A percentile compares a stretch with the other conserved stretches of the same genome.
Conservation (phyloP, 2,888 invertebrate species). For the Thecophora atra region DNA sequence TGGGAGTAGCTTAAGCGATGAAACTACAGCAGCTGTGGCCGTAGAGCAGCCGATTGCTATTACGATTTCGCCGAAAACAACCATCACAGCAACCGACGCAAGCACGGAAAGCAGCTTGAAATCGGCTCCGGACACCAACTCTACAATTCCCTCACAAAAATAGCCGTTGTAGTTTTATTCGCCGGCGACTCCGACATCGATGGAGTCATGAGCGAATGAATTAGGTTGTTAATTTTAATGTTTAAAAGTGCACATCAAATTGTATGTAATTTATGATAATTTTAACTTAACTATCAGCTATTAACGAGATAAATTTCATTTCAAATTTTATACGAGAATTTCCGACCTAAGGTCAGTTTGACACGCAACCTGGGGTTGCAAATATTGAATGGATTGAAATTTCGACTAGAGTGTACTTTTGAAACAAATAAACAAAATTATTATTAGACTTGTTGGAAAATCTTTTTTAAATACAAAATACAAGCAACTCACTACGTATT, state of each 20-base stretch:
- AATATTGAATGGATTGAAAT: constrained; percentile 29
- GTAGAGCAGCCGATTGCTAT: constrained; percentile 12
- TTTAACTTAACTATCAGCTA: constrained; percentile 27
- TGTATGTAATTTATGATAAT: constrained; percentile 30
- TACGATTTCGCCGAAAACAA: constrained; percentile 11
- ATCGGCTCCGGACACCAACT: background rate
- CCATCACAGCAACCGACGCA: constrained; percentile 17
- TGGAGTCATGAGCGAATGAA: constrained; percentile 17
- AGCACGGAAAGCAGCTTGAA: constrained; percentile 24
- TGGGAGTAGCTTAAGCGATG: constrained; percentile 43
- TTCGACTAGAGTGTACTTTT: constrained; percentile 26
- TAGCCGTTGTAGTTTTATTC: constrained; percentile 27
- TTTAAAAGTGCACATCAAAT: constrained; percentile 25
- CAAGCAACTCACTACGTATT: constrained; percentile 37
- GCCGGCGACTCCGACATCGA: background rate
- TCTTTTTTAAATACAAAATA: constrained; percentile 30
- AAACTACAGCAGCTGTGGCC: constrained; percentile 27
- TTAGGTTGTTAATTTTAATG: constrained; percentile 34
- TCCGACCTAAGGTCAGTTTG: constrained; percentile 55
- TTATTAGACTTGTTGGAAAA: constrained; percentile 25
- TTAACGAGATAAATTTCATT: constrained; percentile 27
- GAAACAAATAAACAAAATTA: constrained; percentile 17
- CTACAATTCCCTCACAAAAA: constrained; percentile 18
- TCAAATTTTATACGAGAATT: constrained; percentile 43
- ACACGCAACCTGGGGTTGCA: constrained; percentile 35